These are phyloP conservation scores for Reticulitermes speratus DNA, from an alignment of 1,140 invertebrate species.

Conservation along the genomic window DNA sequence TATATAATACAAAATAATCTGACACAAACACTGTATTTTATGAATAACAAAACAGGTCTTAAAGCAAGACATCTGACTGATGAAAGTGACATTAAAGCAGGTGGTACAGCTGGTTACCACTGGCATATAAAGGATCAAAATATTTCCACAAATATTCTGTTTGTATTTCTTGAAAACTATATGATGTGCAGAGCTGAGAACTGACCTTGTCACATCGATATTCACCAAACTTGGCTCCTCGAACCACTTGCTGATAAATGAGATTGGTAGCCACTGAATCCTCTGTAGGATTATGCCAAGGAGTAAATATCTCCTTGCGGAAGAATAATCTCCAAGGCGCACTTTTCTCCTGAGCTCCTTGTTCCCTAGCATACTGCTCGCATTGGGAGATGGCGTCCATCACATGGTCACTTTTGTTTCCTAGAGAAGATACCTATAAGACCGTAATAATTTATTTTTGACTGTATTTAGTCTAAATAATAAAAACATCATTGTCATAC, in stretches of 20 bases:
- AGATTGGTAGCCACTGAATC: slow-evolving; percentile 81
- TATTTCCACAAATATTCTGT: too few species aligned
- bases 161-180: too few species aligned
- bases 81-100: too few species aligned
- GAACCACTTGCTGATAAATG: slow-evolving; percentile 78
- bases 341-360: slow-evolving; percentile 70
- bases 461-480: slow-evolving; percentile 23
- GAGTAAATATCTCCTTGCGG: slow-evolving; percentile 89
- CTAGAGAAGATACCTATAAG: slow-evolving; percentile 63
- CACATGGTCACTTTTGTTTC: slow-evolving; percentile 78
- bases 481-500: not conserved
- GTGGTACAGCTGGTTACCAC: too few species aligned
- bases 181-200: not conserved
- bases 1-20: too few species aligned
- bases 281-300: slow-evolving; percentile 84
- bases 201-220: slow-evolving; percentile 75
- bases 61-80: too few species aligned
- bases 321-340: slow-evolving; percentile 78
- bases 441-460: not conserved
- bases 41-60: too few species aligned
- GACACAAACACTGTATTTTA: too few species aligned
- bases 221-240: slow-evolving; percentile 85
- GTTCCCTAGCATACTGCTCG: slow-evolving; percentile 92
- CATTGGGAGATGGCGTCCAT: slow-evolving; percentile 95
- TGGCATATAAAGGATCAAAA: too few species aligned